Conservation (phyloP, 2,113 vertebrate species). For the Trematocara variabile region DNA sequence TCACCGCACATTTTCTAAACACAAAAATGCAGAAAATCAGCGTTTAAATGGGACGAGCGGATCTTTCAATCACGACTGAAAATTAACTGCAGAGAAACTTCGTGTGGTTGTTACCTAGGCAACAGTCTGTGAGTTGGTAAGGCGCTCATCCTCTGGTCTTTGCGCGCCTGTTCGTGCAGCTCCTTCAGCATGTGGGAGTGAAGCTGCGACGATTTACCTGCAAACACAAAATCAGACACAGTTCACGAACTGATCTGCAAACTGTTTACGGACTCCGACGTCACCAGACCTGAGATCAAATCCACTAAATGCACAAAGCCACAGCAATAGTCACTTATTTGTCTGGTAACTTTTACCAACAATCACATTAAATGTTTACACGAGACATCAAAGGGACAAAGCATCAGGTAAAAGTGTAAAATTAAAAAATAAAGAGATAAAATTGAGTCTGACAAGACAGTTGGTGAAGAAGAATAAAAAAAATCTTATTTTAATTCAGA, state of each 20-base stretch:
- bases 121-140: conserved; percentile 82
- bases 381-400: neutral
- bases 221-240: neutral
- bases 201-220: conserved; percentile 86
- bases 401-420: rapidly evolving
- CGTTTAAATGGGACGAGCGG: neutral
- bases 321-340: neutral
- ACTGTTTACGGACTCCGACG: neutral
- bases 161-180: conserved; percentile 81
- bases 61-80: neutral
- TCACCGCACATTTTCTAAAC: conserved; percentile 79
- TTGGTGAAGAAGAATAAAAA: neutral
- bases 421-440: neutral
- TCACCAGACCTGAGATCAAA: neutral
- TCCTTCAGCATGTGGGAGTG: conserved; percentile 85
- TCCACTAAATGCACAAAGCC: neutral
- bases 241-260: neutral
- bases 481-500: neutral
- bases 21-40: neutral
- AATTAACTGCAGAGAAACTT: neutral
- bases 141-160: conserved; percentile 76
- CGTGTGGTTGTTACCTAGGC: conserved; percentile 72
- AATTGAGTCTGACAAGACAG: neutral
- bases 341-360: neutral
- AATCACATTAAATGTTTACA: rapidly evolving